Evolutionary conservation across 2,113 vertebrate genomes (phyloP).

Genomic region (Puffinus mauretanicus): DNA sequence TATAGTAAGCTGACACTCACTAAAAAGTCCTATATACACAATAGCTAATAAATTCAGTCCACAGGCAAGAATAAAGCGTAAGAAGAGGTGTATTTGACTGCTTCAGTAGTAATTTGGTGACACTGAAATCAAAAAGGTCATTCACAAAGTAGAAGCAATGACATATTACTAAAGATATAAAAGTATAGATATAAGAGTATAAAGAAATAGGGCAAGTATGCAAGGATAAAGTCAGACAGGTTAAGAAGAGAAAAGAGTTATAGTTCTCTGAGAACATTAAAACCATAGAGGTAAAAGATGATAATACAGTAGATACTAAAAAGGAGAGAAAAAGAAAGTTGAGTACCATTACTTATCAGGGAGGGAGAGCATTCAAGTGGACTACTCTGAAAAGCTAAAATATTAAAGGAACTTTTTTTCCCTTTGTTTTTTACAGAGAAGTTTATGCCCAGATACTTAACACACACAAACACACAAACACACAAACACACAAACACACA

Average conservation of each 20-base stretch:
- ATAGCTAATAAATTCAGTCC: not conserved
- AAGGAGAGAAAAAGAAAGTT: not conserved
- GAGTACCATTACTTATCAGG: not conserved
- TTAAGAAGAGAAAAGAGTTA: not conserved
- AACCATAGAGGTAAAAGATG: not conserved
- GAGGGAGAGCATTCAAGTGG: not conserved
- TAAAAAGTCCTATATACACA: not conserved
- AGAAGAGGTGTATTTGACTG: not conserved
- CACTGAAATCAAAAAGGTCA: not conserved
- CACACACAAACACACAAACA: not conserved
- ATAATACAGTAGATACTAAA: not conserved
- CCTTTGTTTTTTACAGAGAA: not conserved
- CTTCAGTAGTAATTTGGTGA: not conserved
- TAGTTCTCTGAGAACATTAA: not conserved
- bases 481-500: no score
- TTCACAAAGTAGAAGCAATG: not conserved
- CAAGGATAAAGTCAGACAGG: not conserved
- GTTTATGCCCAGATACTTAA: not conserved
- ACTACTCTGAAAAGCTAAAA: not conserved
- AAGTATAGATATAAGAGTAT: no score
- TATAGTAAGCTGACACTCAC: not conserved
- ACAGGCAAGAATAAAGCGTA: not conserved
- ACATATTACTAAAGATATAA: not conserved
- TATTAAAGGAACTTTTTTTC: not conserved
- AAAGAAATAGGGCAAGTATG: not conserved